A percentile compares a stretch with the other conserved stretches of the same genome.
phyloP scores from a whole-genome alignment of 2,797 vertebrate species.

The Pteronotus mesoamericanus region DNA sequence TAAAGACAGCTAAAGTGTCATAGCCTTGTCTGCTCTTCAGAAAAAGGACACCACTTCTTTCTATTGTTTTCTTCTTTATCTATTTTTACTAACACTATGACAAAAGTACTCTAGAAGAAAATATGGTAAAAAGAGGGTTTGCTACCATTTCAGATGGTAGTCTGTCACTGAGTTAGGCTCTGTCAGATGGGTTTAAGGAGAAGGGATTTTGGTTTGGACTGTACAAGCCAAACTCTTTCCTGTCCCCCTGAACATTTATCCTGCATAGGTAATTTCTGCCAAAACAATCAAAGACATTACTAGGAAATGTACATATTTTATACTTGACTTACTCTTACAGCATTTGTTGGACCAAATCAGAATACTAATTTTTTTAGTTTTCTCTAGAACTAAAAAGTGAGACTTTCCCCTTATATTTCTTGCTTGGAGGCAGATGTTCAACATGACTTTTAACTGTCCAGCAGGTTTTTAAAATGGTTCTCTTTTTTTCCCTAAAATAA shows the following conservation, averaged over 20 bases:
- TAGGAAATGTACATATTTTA: conserved; percentile 7
- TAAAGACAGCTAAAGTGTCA: neutral
- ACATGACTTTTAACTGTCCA: neutral
- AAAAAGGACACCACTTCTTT: neutral
- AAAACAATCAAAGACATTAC: neutral
- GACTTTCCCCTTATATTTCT: neutral
- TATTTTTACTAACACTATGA: neutral
- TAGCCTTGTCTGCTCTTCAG: neutral
- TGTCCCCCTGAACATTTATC: neutral
- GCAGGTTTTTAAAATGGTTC: neutral
- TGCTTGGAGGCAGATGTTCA: neutral
- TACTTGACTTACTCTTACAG: neutral
- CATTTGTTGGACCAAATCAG: neutral
- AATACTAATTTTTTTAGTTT: neutral
- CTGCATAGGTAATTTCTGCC: neutral
- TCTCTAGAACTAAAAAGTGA: neutral
- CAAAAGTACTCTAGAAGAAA: neutral
- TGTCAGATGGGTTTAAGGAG: neutral
- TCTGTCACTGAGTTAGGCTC: neutral
- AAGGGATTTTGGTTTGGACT: neutral
- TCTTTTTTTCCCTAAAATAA: neutral
- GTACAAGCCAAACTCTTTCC: neutral
- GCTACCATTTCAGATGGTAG: neutral
- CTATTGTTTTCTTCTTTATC: neutral
- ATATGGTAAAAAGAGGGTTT: neutral